Conservation (phyloP, 2,888 invertebrate genomes). For the Caradrina clavipalpis region DNA sequence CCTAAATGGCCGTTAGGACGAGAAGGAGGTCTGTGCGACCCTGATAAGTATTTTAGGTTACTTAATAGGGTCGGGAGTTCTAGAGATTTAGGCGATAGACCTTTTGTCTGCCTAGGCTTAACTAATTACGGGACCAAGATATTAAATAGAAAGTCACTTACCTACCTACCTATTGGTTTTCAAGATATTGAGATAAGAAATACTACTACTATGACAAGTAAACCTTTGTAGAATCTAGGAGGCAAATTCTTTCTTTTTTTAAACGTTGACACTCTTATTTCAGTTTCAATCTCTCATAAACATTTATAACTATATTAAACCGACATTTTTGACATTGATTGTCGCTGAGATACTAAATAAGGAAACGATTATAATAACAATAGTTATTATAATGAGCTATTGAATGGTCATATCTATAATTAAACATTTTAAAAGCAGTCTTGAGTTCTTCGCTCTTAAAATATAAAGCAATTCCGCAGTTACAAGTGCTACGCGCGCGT, state of each 20-base stretch:
- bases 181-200: not conserved
- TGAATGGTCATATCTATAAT: not conserved
- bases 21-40: slow-evolving; percentile 22
- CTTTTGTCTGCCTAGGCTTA: slow-evolving; percentile 17
- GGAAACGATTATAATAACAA: not conserved
- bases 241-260: no score
- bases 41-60: slow-evolving; percentile 44
- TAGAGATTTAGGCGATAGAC: slow-evolving; percentile 35
- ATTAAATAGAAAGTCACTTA: slow-evolving; percentile 14
- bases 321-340: no score
- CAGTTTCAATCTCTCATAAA: no score
- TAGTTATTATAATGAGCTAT: not conserved
- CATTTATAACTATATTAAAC: no score
- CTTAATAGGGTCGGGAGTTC: slow-evolving; percentile 19
- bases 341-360: not conserved
- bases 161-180: not conserved
- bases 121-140: slow-evolving; percentile 13
- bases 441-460: not conserved
- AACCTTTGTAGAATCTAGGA: not conserved
- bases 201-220: not conserved
- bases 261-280: no score
- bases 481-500: slow-evolving; percentile 20
- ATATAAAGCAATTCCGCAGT: slow-evolving; percentile 6
- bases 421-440: not conserved
- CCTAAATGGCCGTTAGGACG: slow-evolving; percentile 12